Conservation (phyloP, 2,113 vertebrate species). For the Passer domesticus region DNA sequence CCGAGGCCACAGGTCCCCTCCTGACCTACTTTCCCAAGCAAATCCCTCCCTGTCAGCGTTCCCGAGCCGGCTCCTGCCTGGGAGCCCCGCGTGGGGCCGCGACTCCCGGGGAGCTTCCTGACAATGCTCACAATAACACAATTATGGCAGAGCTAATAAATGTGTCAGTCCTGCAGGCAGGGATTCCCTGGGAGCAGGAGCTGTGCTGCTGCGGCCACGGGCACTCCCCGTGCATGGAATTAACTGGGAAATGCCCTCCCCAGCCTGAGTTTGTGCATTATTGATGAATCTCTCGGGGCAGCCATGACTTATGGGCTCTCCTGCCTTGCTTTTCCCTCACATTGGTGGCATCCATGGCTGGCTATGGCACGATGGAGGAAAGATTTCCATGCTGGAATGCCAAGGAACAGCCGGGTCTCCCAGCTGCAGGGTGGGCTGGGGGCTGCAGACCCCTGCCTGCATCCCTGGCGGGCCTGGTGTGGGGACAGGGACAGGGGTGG, state of each 20-base stretch:
- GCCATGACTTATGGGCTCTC: constrained; percentile 40
- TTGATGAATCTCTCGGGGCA: constrained; percentile 66
- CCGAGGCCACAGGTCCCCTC: neutral
- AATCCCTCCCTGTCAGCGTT: neutral
- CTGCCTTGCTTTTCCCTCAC: neutral
- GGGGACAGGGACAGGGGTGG: neutral
- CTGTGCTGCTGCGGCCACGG: rapidly evolving
- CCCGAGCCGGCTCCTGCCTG: neutral
- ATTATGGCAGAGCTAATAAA: constrained; percentile 76
- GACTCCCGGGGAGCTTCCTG: constrained; percentile 59
- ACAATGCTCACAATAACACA: constrained; percentile 66
- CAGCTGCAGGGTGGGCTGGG: neutral
- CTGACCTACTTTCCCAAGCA: constrained; percentile 13
- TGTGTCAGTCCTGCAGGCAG: constrained; percentile 69
- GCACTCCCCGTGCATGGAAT: constrained; percentile 55
- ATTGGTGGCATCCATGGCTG: rapidly evolving
- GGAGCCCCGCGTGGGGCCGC: neutral
- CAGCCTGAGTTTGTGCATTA: constrained; percentile 54
- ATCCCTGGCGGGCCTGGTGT: neutral
- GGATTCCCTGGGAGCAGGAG: constrained; percentile 56
- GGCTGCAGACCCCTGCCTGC: neutral
- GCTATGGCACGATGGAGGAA: rapidly evolving
- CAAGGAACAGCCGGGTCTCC: rapidly evolving
- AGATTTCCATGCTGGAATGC: rapidly evolving
- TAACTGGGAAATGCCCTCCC: constrained; percentile 34